A percentile compares a stretch with the other conserved stretches of the same genome.
Conservation (phyloP, 1,140 invertebrate genomes). For the Trigoniulus corallinus region DNA sequence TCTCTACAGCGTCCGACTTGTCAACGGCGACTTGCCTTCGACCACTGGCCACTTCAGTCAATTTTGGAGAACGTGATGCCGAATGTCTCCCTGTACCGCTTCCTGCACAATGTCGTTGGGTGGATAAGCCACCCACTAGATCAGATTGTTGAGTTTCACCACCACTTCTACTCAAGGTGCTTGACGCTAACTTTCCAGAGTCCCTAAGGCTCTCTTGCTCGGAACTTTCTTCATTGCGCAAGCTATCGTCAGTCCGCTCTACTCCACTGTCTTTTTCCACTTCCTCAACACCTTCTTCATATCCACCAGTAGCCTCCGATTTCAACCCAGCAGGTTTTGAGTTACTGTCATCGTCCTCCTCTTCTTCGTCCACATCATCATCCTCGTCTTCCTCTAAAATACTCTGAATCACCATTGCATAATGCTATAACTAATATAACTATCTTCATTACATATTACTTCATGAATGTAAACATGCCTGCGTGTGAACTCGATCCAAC, state of each 20-base stretch:
- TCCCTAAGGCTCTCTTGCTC: constrained; percentile 19
- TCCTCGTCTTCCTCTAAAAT: background rate
- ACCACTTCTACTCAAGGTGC: too few species aligned
- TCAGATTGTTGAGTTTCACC: too few species aligned
- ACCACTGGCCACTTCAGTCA: background rate
- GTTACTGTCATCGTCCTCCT: background rate
- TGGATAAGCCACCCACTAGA: too few species aligned
- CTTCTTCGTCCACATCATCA: background rate
- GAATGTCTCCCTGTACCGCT: background rate
- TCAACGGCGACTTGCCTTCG: background rate
- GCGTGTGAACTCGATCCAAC: too few species aligned
- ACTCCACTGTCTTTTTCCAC: constrained; percentile 29
- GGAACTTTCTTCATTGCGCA: constrained; percentile 27
- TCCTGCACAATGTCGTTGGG: too few species aligned
- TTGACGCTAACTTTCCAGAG: too few species aligned
- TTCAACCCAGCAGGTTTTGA: too few species aligned
- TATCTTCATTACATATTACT: too few species aligned
- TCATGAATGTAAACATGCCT: too few species aligned
- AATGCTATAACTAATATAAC: too few species aligned
- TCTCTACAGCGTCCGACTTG: background rate
- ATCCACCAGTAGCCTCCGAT: background rate
- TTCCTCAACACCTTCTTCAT: constrained; percentile 5
- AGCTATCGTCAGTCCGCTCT: constrained; percentile 27
- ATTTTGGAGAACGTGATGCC: background rate
- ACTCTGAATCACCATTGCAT: too few species aligned